These are phyloP conservation scores for Muschampia plurimacula DNA, from an alignment of 2,888 invertebrate genomes.

Conservation along the genomic window DNA sequence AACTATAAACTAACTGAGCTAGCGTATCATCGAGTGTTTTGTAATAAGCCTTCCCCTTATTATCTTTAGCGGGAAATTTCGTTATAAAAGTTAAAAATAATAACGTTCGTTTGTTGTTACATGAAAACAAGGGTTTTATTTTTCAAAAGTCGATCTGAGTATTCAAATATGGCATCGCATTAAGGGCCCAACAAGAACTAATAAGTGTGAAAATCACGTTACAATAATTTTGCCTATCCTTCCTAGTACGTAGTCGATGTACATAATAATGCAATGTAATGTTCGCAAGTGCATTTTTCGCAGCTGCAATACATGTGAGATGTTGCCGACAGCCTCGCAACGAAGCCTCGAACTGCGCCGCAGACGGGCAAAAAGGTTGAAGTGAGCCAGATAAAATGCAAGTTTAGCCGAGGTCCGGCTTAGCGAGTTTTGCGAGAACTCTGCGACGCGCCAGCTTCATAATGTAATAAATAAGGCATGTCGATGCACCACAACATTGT, in stretches of 20 bases:
- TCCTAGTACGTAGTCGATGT: neutral
- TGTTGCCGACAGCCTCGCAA: constrained; percentile 22
- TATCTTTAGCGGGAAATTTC: too few relatives aligned
- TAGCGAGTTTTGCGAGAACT: constrained; percentile 52
- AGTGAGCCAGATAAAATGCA: constrained; percentile 58
- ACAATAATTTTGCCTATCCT: neutral
- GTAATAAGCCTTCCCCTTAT: too few relatives aligned
- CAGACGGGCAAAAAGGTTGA: constrained; percentile 71
- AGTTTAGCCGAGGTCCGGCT: constrained; percentile 60
- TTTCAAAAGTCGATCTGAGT: too few relatives aligned
- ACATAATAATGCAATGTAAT: neutral
- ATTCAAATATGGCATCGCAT: too few relatives aligned
- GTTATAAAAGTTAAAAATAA: too few relatives aligned
- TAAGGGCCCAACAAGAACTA: too few relatives aligned
- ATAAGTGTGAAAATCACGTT: neutral
- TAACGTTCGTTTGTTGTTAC: too few relatives aligned
- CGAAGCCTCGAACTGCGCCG: constrained; percentile 46
- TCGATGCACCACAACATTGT: constrained; percentile 54
- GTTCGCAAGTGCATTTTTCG: constrained; percentile 12
- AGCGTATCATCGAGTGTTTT: too few relatives aligned
- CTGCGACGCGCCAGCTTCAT: constrained; percentile 39
- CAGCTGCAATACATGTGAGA: constrained; percentile 30
- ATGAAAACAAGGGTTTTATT: too few relatives aligned
- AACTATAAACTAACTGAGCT: too few relatives aligned
- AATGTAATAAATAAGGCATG: constrained; percentile 48